Evolutionary conservation across 2,113 vertebrate species (phyloP).

Genomic region (Diadophis punctatus): DNA sequence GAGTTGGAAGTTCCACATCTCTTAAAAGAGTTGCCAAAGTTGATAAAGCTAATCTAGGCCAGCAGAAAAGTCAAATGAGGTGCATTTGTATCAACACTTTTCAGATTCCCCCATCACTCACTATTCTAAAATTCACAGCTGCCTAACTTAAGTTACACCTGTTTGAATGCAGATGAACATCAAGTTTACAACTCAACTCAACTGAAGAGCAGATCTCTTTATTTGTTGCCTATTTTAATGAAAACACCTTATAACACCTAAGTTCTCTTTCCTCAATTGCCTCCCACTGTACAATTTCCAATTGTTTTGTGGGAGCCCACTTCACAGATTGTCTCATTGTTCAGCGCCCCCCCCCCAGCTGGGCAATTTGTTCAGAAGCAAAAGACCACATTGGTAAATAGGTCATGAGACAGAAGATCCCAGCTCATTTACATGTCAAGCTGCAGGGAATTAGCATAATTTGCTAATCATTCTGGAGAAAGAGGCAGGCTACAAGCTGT

Average conservation of each 20-base stretch:
- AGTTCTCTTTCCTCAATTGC: background rate
- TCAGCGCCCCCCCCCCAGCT: background rate
- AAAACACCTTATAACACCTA: too few species aligned
- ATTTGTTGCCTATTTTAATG: background rate
- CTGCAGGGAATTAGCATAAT: conserved; percentile 23
- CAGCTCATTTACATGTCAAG: conserved; percentile 11
- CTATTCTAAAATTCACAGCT: background rate
- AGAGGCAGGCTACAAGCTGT: background rate
- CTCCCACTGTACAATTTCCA: background rate
- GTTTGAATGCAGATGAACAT: background rate
- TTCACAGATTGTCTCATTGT: background rate
- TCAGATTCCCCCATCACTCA: background rate
- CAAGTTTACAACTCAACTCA: background rate
- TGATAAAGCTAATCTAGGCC: background rate
- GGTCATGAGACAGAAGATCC: background rate
- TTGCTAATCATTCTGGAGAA: conserved; percentile 12
- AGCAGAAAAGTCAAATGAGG: background rate
- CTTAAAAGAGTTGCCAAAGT: too few species aligned
- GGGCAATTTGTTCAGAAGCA: conserved; percentile 4
- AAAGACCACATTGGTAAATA: conserved; percentile 9
- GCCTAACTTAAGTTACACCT: background rate
- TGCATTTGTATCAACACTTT: background rate
- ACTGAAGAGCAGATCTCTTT: background rate
- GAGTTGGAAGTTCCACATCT: too few species aligned
- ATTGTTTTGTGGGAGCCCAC: background rate